Evolutionary conservation across 2,888 invertebrate genomes (phyloP).

Genomic region (Eristalis arbustorum): DNA sequence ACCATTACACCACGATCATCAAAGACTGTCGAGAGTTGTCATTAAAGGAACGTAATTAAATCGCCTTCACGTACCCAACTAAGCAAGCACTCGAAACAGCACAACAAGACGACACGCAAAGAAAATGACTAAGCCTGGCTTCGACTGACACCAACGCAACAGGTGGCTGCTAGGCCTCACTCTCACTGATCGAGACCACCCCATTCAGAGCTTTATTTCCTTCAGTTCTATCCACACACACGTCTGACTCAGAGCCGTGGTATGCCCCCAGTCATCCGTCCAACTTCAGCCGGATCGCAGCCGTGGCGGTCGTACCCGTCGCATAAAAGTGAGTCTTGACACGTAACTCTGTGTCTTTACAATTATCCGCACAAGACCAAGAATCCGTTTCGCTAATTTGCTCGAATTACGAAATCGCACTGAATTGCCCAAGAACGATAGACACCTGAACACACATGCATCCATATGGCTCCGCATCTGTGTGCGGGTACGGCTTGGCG

Average conservation of each 20-base stretch:
- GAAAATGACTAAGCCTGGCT: neutral
- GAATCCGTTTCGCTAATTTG: slow-evolving; percentile 55
- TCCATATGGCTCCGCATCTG: neutral
- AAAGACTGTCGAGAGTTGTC: no score
- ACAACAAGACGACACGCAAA: neutral
- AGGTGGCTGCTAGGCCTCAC: neutral
- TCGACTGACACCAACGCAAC: neutral
- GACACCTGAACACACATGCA: neutral
- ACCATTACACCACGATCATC: no score
- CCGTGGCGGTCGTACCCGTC: neutral
- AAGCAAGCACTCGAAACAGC: neutral
- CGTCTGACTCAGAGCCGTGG: neutral
- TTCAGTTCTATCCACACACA: neutral
- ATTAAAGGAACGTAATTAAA: neutral
- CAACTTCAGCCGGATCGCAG: neutral
- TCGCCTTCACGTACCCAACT: neutral
- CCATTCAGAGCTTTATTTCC: neutral
- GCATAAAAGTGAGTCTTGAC: slow-evolving; percentile 21
- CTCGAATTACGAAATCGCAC: slow-evolving; percentile 47
- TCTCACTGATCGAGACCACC: neutral
- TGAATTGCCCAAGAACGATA: slow-evolving; percentile 61
- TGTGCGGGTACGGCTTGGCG: neutral
- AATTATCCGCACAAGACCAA: slow-evolving; percentile 3
- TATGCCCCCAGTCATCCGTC: neutral
- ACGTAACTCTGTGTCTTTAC: slow-evolving; percentile 13